Base-by-base conservation (phyloP, 2,113 vertebrate genomes). In the Egretta garzetta region DNA sequence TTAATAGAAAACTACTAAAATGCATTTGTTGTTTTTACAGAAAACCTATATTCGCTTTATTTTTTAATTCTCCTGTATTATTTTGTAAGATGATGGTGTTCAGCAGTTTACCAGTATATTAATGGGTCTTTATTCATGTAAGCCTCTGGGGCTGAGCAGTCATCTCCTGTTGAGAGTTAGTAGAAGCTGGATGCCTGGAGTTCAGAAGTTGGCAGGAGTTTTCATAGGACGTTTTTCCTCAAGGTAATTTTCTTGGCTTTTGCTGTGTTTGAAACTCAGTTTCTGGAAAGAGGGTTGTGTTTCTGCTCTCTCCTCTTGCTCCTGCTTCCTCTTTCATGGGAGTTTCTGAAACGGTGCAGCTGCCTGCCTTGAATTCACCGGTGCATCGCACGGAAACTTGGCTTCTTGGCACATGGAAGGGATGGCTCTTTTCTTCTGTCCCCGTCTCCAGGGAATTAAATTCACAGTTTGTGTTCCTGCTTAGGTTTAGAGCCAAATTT, bases 291-390 rank as follows among this genome's bases (percentile, higher is more conserved):
- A 67, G 9, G 16, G 16, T 49, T 84, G 24, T 86, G 77, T 90
- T 97, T 95, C 53, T 85, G 27, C 62, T 80, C 49, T 81, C 75
- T 67, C 39, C 47, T 64, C 26, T 77, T 87, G 27, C 26, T 88
- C 55, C 37, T 43, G 30, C 79, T 88, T 94, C 90, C 33, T 77
- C 70, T 88, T 91, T 47, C 41, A 23, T 32, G 20, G 66, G 45
- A 74, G 37, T 90, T 94, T 80, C 73, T 95, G 87, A 96, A 86
- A 63, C 24, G 27, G 28, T 68, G 55, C 87, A 96, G 89, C 94
- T 91, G 85, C 72, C 64, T 80, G 82, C 66, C 7, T 0, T 13
- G 17, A 92, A 89, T 76, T 84, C 82, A 82, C 72, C 1, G 0
- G 35, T 56, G 22, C 4, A 0, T 66, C 0, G 0, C 74, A 87